Evolutionary conservation across 2,888 invertebrate genomes (phyloP), one percentile per base, ranked within the genome.

Genomic region (Torymus auratus): DNA sequence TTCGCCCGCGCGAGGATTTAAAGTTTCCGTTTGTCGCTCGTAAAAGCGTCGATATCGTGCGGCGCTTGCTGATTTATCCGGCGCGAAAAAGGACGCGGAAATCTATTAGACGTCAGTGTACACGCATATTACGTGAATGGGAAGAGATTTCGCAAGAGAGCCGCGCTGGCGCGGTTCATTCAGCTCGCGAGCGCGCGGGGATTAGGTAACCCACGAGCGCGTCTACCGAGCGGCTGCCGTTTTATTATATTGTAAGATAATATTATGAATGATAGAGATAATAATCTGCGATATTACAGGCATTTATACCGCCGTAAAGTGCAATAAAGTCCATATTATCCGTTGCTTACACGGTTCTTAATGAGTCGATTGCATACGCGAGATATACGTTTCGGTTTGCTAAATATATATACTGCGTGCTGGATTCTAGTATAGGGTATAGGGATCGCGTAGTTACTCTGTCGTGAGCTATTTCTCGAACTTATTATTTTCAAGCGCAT

Each of bases 191-290:
- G 2, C 7, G 56, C 64, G n/a, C 4, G 52, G 0, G n/a, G 41
- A 62, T 55, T 62, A 50, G 53, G 28, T 50, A 64, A 67, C 58
- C 4, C 15, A 56, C 56, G 11, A 67, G 62, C 64, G 20, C 11
- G 52, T 14, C n/a, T 41, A 41, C 41, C 41, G 41, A 14, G 4
- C 17, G 50, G 50, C 17, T 41, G 23, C 41, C 41, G 70, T 41
- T 76, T 77, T 70, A 70, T 78, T 78, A 20, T 52, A 12, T 58
- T 65, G 15, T 23, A 17, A 71, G 64, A 78, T 78, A 71, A 78
- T 71, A 52, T 72, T 65, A 28, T 52, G 58, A 10, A 15, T 67
- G 58, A 67, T 78, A 65, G 72, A 78, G 71, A 72, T 78, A 67
- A 58, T 50, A 52, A 77, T 70, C 50, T 62, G n/a, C n/a, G 15